phyloP scores from a whole-genome alignment of 2,888 invertebrate species.

The Nymphalis c-album region DNA sequence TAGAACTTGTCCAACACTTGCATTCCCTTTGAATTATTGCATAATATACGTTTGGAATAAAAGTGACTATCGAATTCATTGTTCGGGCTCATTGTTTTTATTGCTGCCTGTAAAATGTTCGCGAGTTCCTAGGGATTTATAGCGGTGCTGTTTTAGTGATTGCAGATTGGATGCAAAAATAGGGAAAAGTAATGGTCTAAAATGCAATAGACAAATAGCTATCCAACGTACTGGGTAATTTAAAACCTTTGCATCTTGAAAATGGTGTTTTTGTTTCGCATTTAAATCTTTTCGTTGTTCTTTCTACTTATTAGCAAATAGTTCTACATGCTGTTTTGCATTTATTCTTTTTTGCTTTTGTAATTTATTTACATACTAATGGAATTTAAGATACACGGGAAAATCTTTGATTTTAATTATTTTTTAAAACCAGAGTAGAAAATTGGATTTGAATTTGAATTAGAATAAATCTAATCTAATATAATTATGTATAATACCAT shows the following conservation, averaged over 20 bases:
- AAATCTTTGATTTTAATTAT: no score
- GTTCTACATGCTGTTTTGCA: no score
- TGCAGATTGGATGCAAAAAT: constrained; percentile 18
- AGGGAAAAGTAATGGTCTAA: constrained; percentile 4
- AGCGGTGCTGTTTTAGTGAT: constrained; percentile 9
- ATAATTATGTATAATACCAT: no score
- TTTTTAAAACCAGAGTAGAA: no score
- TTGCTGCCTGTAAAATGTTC: constrained; percentile 60
- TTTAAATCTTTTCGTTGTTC: background rate
- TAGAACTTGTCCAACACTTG: constrained; percentile 63
- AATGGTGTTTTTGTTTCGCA: background rate
- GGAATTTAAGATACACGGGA: no score
- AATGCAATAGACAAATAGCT: constrained; percentile 6
- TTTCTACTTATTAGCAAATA: no score
- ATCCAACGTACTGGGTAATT: constrained; percentile 2
- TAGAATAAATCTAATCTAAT: no score
- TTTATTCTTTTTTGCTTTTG: no score
- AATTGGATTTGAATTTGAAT: no score
- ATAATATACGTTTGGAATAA: constrained; percentile 65
- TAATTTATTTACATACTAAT: no score
- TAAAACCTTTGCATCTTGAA: background rate
- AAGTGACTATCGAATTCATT: constrained; percentile 59
- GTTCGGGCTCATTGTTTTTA: constrained; percentile 63
- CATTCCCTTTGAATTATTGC: constrained; percentile 69
- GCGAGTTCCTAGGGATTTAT: constrained; percentile 15